A percentile compares a stretch with the other conserved stretches of the same genome.
phyloP scores from a whole-genome alignment of 2,113 vertebrate genomes.

The Geothlypis trichas region DNA sequence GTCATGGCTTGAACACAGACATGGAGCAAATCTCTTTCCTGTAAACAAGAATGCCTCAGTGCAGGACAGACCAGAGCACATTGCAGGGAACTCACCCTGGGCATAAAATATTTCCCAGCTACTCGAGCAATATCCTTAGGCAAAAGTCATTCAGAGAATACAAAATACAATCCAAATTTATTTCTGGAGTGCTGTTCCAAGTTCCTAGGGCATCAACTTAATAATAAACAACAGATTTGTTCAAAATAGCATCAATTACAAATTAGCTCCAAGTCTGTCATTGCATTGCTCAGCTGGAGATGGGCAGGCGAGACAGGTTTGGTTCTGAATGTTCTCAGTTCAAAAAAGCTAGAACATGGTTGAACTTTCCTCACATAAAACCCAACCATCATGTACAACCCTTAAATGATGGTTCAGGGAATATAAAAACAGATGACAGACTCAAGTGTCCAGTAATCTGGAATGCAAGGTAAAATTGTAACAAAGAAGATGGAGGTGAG shows the following conservation, averaged over 20 bases:
- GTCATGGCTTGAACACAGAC: neutral
- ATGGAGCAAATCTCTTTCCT: neutral
- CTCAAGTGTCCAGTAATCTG: neutral
- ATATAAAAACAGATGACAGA: neutral
- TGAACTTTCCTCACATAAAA: neutral
- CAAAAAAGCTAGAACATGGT: neutral
- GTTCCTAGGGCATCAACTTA: neutral
- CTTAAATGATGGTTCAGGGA: neutral
- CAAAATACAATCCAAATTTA: neutral
- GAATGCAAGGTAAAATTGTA: neutral
- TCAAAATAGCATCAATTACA: neutral
- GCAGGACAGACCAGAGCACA: neutral
- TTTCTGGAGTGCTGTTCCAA: neutral
- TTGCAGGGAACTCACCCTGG: neutral
- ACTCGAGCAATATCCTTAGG: neutral
- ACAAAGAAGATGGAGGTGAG: neutral
- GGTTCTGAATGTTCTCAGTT: neutral
- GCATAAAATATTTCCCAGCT: neutral
- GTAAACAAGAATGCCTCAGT: neutral
- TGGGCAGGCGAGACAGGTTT: neutral
- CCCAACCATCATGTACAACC: neutral
- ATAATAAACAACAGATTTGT: neutral
- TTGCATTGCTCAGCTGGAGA: neutral
- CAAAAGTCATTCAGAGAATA: neutral
- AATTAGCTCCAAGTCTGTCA: neutral